Percentiles rank a stretch among this genome's conserved stretches.
Evolutionary conservation across 2,797 vertebrate genomes (phyloP).

Genomic region (Notolabrus celidotus): DNA sequence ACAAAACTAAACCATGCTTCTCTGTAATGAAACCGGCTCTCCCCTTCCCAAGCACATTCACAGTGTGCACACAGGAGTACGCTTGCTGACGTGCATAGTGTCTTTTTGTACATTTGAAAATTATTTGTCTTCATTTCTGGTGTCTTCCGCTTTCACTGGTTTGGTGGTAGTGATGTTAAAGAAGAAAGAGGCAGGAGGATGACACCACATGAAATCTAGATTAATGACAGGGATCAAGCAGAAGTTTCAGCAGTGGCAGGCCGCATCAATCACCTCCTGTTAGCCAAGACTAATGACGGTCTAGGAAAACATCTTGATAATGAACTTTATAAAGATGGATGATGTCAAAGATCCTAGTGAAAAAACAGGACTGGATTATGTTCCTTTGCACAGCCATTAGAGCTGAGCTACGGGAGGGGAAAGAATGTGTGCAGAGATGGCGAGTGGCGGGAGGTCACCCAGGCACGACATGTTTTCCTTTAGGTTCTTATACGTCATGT

Average conservation of each 20-base stretch:
- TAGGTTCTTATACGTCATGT: slow-evolving; percentile 4
- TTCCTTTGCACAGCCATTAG: slow-evolving; percentile 42
- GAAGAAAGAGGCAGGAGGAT: slow-evolving; percentile 77
- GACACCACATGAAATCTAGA: slow-evolving; percentile 89
- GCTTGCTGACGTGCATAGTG: not conserved
- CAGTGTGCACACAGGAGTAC: not conserved
- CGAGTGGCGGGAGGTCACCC: not conserved
- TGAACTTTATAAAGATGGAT: slow-evolving; percentile 91
- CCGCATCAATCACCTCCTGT: slow-evolving; percentile 86
- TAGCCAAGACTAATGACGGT: slow-evolving; percentile 88
- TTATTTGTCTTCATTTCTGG: slow-evolving; percentile 45
- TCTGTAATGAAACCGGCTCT: slow-evolving; percentile 19
- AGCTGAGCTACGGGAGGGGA: slow-evolving; percentile 9
- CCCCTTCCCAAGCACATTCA: slow-evolving; percentile 15
- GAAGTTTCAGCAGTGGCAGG: slow-evolving; percentile 82
- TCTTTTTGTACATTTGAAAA: slow-evolving; percentile 24
- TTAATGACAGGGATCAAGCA: slow-evolving; percentile 89
- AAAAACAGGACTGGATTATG: slow-evolving; percentile 57
- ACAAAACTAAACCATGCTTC: slow-evolving; percentile 17
- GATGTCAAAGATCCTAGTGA: slow-evolving; percentile 81
- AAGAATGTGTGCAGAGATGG: slow-evolving; percentile 8
- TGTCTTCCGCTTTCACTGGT: slow-evolving; percentile 30
- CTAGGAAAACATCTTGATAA: slow-evolving; percentile 89
- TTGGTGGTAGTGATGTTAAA: slow-evolving; percentile 21
- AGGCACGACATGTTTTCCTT: slow-evolving; percentile 2